Evolutionary conservation across 2,113 vertebrate species (phyloP).

Genomic region (Periophthalmodon schlosseri): DNA sequence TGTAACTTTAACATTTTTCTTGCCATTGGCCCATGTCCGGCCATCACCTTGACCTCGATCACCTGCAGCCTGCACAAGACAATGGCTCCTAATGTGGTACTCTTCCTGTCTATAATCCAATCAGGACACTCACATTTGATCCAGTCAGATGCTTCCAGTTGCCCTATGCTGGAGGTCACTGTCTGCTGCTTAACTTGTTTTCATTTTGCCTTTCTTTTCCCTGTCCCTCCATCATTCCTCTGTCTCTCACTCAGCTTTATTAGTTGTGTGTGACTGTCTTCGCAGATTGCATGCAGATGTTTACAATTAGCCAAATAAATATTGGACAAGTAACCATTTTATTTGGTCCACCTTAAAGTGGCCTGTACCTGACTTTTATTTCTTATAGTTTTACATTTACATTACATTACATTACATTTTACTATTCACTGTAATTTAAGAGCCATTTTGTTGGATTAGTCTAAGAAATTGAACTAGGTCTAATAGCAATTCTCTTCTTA

Average conservation of each 20-base stretch:
- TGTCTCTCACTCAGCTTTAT: constrained; percentile 41
- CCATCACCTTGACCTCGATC: constrained; percentile 8
- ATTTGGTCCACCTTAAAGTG: constrained; percentile 3
- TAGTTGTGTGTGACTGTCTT: constrained; percentile 58
- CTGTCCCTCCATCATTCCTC: background rate
- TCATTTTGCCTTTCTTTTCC: constrained; percentile 16
- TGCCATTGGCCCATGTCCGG: background rate
- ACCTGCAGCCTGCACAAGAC: background rate
- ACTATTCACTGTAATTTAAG: too few species aligned
- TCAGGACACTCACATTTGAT: constrained; percentile 34
- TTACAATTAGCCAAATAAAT: constrained; percentile 51
- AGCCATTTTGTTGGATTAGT: too few species aligned
- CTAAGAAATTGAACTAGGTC: too few species aligned
- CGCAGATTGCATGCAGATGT: constrained; percentile 44
- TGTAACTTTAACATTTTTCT: too few species aligned
- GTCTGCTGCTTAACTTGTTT: constrained; percentile 37
- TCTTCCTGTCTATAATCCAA: constrained; percentile 50
- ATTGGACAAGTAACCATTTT: constrained; percentile 8
- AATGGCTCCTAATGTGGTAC: constrained; percentile 19
- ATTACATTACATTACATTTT: too few species aligned
- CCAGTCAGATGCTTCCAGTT: constrained; percentile 53
- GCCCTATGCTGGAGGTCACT: constrained; percentile 29
- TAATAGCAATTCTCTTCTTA: too few species aligned
- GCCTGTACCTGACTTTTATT: background rate
- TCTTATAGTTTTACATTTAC: background rate